Percentiles rank a stretch among this genome's conserved stretches.
Conservation (phyloP, 2,797 vertebrate genomes). For the Pseudochirops cupreus region DNA sequence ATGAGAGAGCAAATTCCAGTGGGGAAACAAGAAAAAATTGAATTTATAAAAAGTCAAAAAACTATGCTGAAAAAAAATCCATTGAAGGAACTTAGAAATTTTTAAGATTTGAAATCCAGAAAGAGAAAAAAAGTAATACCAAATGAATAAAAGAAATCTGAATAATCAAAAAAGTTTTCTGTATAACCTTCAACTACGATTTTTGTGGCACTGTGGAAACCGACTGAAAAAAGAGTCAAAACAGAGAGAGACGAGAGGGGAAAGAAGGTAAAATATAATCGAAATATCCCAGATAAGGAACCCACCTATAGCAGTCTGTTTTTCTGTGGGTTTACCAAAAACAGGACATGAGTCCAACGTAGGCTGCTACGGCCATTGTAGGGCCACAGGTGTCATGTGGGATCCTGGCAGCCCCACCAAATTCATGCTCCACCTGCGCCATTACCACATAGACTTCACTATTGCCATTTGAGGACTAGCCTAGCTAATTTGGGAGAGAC, state of each 20-base stretch:
- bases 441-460: not conserved
- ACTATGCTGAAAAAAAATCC: not conserved
- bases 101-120: not conserved
- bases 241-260: not conserved
- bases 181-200: not conserved
- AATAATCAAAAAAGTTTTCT: not conserved
- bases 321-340: not conserved
- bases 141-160: not conserved
- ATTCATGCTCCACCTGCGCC: not conserved
- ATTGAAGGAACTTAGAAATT: not conserved
- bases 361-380: not conserved
- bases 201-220: not conserved
- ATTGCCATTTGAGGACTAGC: not conserved
- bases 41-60: not conserved
- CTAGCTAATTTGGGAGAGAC: not conserved
- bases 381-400: not conserved
- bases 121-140: not conserved
- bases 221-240: not conserved
- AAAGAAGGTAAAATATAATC: not conserved
- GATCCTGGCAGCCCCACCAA: not conserved
- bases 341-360: not conserved
- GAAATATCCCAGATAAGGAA: not conserved
- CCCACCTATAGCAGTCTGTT: not conserved
- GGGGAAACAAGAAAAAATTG: not conserved
- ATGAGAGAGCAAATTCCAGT: not conserved